Evolutionary conservation across 2,888 invertebrate species (phyloP).

Genomic region (Agrilus cyanescens): DNA sequence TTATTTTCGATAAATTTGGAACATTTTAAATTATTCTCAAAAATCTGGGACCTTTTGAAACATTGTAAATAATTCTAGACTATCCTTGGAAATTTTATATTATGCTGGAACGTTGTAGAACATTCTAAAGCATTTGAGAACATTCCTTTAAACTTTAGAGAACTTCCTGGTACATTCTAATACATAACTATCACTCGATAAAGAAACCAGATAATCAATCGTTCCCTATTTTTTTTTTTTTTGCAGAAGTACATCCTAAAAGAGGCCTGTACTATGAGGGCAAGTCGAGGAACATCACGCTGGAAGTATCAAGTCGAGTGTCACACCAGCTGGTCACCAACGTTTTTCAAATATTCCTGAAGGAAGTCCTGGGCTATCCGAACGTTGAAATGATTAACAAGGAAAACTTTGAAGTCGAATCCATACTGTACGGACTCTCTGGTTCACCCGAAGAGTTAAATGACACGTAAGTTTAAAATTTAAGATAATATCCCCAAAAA

Average conservation of each 20-base stretch:
- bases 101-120: no score
- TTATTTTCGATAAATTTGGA: no score
- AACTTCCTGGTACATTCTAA: no score
- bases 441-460: conserved; percentile 14
- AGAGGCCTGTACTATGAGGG: conserved; percentile 34
- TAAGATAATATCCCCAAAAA: not conserved
- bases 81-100: no score
- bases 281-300: conserved; percentile 32
- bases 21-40: no score
- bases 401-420: conserved; percentile 32
- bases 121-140: no score
- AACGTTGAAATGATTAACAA: conserved; percentile 32
- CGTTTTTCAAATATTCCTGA: conserved; percentile 46
- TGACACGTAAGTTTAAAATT: conserved; percentile 23
- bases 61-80: no score
- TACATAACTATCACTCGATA: no score
- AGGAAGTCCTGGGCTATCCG: conserved; percentile 37
- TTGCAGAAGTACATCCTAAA: conserved; percentile 40
- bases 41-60: no score
- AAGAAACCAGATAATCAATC: no score
- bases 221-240: no score
- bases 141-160: no score
- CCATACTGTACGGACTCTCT: conserved; percentile 29
- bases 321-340: conserved; percentile 45
- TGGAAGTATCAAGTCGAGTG: conserved; percentile 43